These are phyloP conservation scores for Nematopogon swammerdamellus DNA, from an alignment of 2,888 invertebrate genomes.

Conservation along the genomic window DNA sequence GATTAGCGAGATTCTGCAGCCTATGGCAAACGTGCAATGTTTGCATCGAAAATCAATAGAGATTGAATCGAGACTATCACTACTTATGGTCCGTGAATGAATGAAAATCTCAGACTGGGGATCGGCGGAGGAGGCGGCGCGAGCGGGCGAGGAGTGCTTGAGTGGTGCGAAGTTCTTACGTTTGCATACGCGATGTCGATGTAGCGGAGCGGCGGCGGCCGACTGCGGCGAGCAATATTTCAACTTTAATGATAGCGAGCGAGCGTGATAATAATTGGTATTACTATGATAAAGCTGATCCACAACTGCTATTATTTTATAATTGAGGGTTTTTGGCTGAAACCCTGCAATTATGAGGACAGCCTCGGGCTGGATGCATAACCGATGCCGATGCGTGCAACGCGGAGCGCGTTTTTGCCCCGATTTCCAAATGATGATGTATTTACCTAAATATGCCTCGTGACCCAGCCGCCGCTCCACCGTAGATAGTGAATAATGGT, in stretches of 20 bases:
- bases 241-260: constrained; percentile 46
- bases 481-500: background rate
- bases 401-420: constrained; percentile 39
- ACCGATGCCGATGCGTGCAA: constrained; percentile 40
- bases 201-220: constrained; percentile 12
- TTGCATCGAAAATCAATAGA: too few species aligned
- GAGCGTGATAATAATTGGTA: constrained; percentile 58
- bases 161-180: constrained; percentile 25
- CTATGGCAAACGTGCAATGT: too few species aligned
- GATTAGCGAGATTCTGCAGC: too few species aligned
- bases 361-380: constrained; percentile 37
- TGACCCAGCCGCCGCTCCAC: background rate
- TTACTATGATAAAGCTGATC: constrained; percentile 40
- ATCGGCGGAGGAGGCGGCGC: too few species aligned
- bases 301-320: constrained; percentile 57
- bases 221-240: constrained; percentile 44
- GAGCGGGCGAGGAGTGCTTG: too few species aligned
- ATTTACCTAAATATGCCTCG: constrained; percentile 27
- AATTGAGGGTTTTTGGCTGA: constrained; percentile 55
- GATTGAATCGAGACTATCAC: too few species aligned
- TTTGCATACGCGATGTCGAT: constrained; percentile 30
- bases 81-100: too few species aligned
- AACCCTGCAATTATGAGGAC: constrained; percentile 54
- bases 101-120: too few species aligned
- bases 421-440: constrained; percentile 41